phyloP scores from a whole-genome alignment of 2,888 invertebrate species.

The Stenurella melanura region DNA sequence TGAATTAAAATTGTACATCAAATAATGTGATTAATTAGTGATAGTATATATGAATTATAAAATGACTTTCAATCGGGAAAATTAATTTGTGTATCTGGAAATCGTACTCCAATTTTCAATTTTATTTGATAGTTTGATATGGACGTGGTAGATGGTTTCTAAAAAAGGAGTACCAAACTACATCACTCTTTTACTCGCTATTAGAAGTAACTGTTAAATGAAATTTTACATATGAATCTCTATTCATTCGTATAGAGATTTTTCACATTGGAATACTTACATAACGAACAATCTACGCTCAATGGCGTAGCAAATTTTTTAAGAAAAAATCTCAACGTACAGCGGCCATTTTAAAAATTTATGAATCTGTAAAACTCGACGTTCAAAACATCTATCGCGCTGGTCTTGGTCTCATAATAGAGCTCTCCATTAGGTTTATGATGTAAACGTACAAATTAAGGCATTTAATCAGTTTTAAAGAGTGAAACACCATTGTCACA shows the following conservation, averaged over 20 bases:
- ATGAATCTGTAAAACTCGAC: too few relatives aligned
- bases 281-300: neutral
- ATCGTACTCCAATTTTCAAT: neutral
- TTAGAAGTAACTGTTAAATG: conserved; percentile 8
- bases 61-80: conserved; percentile 1
- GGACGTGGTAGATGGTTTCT: neutral
- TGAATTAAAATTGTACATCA: neutral
- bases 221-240: conserved; percentile 23
- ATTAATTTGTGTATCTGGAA: neutral
- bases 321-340: too few relatives aligned
- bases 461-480: too few relatives aligned
- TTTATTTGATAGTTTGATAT: conserved; percentile 16
- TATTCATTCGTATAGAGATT: conserved; percentile 7
- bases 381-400: too few relatives aligned
- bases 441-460: too few relatives aligned
- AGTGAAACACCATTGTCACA: too few relatives aligned
- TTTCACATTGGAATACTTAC: conserved; percentile 10
- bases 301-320: neutral
- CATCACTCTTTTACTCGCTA: conserved; percentile 1
- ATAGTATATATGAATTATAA: neutral
- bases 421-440: too few relatives aligned
- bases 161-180: conserved; percentile 14
- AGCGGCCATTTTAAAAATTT: too few relatives aligned
- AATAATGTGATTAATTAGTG: neutral
- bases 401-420: too few relatives aligned